phyloP scores from a whole-genome alignment of 2,113 vertebrate species.

The Erinaceus europaeus region DNA sequence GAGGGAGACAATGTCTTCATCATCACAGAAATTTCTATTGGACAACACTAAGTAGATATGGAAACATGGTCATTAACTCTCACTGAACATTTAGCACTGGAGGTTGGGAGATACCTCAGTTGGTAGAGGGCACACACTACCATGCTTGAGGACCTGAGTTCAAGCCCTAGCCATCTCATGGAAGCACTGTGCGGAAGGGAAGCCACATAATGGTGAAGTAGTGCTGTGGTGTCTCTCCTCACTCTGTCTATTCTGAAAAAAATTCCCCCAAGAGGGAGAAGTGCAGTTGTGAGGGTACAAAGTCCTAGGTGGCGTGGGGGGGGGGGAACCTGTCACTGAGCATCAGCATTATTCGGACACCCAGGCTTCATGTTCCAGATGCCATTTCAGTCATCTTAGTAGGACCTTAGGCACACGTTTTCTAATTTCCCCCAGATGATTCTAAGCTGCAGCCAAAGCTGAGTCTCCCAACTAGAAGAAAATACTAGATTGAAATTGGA shows the following conservation, averaged over 20 bases:
- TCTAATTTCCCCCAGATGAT: neutral
- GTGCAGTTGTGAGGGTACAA: too few relatives aligned
- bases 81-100: neutral
- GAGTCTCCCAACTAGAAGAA: neutral
- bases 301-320: too few relatives aligned
- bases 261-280: too few relatives aligned
- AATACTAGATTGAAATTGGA: conserved; percentile 27
- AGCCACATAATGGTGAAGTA: too few relatives aligned
- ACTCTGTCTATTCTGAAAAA: too few relatives aligned
- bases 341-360: neutral
- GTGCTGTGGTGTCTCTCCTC: too few relatives aligned
- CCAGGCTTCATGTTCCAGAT: neutral
- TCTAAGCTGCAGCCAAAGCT: neutral
- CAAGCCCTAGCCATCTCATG: too few relatives aligned
- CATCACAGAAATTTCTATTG: neutral
- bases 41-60: neutral
- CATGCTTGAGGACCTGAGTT: too few relatives aligned
- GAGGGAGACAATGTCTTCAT: neutral
- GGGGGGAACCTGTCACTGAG: too few relatives aligned
- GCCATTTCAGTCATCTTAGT: neutral
- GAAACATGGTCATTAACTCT: neutral
- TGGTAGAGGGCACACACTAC: too few relatives aligned
- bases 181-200: too few relatives aligned
- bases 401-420: neutral
- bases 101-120: too few relatives aligned